A percentile compares a stretch with the other conserved stretches of the same genome.
Conservation (phyloP, 2,113 vertebrate species). For the Sapayoa aenigma region DNA sequence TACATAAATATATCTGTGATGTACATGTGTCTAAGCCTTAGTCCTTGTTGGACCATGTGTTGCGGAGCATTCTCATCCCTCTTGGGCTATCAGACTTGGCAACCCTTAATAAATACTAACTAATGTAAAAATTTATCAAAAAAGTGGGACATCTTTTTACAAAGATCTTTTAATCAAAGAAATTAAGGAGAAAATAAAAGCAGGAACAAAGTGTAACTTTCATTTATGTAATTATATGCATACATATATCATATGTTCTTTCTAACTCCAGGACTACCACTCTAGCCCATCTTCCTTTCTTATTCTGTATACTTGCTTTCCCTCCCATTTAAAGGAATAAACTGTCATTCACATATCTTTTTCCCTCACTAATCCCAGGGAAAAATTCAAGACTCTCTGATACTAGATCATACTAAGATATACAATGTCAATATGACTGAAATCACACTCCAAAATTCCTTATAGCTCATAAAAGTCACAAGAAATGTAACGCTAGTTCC, state of each 20-base stretch:
- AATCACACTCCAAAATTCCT: not conserved
- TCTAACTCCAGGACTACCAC: not conserved
- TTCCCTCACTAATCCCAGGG: not conserved
- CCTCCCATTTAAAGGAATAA: not conserved
- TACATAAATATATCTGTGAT: not conserved
- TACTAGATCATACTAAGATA: not conserved
- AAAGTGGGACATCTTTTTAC: fast-evolving
- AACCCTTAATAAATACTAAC: not conserved
- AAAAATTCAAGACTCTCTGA: not conserved
- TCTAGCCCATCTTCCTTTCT: not conserved
- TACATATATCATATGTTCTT: not conserved
- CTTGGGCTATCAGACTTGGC: not conserved
- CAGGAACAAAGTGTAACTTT: not conserved
- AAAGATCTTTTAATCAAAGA: not conserved
- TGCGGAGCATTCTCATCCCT: not conserved
- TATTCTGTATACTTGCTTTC: not conserved
- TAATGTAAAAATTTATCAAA: not conserved
- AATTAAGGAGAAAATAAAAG: not conserved
- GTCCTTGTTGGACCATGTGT: fast-evolving
- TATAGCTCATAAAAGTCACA: not conserved
- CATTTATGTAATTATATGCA: not conserved
- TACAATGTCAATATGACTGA: not conserved
- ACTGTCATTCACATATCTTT: not conserved
- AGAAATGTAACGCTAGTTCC: not conserved
- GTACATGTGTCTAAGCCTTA: not conserved